Evolutionary conservation across 2,888 invertebrate genomes (phyloP).

Genomic region (Archips xylosteana): DNA sequence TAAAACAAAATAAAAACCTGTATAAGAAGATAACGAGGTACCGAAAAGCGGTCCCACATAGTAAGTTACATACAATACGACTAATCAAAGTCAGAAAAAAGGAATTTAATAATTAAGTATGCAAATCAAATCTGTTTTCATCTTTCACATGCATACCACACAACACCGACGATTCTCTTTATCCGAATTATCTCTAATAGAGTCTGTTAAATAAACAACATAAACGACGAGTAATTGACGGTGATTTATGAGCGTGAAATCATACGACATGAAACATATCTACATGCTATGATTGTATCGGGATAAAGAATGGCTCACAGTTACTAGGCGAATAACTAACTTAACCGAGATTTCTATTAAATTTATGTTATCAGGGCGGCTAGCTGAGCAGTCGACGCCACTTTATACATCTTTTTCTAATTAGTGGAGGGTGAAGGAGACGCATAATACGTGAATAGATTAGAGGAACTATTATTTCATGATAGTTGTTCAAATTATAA

Average conservation of each 20-base stretch:
- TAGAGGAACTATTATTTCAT: too few relatives aligned
- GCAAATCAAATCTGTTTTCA: background rate
- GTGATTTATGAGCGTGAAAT: constrained; percentile 40
- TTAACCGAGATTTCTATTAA: background rate
- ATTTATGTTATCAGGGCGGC: background rate
- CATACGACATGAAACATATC: constrained; percentile 8
- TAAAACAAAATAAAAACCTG: too few relatives aligned
- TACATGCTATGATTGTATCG: constrained; percentile 17
- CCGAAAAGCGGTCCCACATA: background rate
- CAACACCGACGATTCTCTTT: background rate
- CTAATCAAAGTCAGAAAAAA: background rate
- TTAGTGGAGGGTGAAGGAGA: background rate
- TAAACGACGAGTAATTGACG: constrained; percentile 25
- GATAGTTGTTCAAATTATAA: too few relatives aligned
- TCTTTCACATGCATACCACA: background rate
- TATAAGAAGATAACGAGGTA: background rate
- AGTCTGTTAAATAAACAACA: constrained; percentile 9
- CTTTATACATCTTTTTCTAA: background rate
- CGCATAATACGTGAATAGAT: background rate
- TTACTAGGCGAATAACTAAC: background rate
- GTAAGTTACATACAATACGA: background rate
- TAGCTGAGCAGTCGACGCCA: too few relatives aligned
- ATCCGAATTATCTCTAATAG: constrained; percentile 1
- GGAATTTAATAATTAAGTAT: background rate
- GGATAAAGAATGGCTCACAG: constrained; percentile 3